Conservation (phyloP, 2,888 invertebrate species). For the Heliconius aoede region DNA sequence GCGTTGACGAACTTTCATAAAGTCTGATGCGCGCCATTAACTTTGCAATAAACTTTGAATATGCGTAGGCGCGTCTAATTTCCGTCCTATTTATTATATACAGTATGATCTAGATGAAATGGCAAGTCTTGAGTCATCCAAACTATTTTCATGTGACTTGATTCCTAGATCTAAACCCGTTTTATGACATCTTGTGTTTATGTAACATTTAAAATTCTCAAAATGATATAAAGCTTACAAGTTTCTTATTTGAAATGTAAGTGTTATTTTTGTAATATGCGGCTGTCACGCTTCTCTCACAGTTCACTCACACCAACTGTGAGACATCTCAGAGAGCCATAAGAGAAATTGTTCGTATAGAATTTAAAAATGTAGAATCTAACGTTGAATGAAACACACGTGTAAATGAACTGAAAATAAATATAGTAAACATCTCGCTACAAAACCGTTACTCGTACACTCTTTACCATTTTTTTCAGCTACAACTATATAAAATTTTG, state of each 20-base stretch:
- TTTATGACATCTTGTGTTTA: slow-evolving; percentile 42
- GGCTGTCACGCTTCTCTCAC: slow-evolving; percentile 38
- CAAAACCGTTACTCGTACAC: not conserved
- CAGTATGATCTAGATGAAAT: slow-evolving; percentile 56
- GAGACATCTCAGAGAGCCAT: not conserved
- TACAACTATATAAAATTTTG: too few relatives aligned
- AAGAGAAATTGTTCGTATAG: slow-evolving; percentile 1
- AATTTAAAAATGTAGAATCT: slow-evolving; percentile 6
- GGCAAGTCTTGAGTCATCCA: slow-evolving; percentile 45
- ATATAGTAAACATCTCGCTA: not conserved
- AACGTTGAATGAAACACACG: slow-evolving; percentile 4
- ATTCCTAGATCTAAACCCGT: slow-evolving; percentile 42
- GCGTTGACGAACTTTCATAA: too few relatives aligned
- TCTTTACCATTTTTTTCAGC: too few relatives aligned
- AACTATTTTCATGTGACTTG: slow-evolving; percentile 45
- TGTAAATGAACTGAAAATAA: slow-evolving; percentile 12
- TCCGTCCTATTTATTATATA: slow-evolving; percentile 64
- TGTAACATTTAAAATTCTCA: slow-evolving; percentile 40
- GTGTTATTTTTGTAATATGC: not conserved
- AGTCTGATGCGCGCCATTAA: slow-evolving; percentile 50
- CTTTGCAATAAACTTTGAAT: slow-evolving; percentile 57
- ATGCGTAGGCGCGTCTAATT: slow-evolving; percentile 62
- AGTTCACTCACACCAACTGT: not conserved
- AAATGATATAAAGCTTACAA: slow-evolving; percentile 19
- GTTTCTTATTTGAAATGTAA: not conserved